Evolutionary conservation across 2,113 vertebrate species (phyloP), one percentile per base, ranked within the genome.

Genomic region (Pterocles gutturalis): DNA sequence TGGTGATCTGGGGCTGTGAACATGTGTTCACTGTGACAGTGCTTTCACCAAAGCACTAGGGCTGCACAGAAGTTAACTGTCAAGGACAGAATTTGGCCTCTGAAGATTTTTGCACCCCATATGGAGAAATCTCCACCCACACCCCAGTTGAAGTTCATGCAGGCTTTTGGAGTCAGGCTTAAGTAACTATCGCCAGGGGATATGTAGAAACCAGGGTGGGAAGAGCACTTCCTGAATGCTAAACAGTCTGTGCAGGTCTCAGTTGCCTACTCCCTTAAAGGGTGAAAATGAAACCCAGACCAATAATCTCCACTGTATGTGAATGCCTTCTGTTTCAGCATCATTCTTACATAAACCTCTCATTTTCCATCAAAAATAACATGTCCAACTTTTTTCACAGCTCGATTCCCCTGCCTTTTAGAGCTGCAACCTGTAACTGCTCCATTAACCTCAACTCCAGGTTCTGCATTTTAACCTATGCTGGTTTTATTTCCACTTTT

Each of bases 31-130:
- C 26, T 55, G 38, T 95, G 90, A 86, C 38, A 75, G 26, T 75
- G 4, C 69, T 69, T 93, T 82, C 80, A 69, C 70, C 88, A 81
- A 81, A 87, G 92, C 90, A n/a, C 31, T 46, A 29, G 82, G 75
- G 78, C 82, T 95, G 82, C 73, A 70, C 93, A 96, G 66, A 96
- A 95, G 89, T 94, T 89, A 89, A 89, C 92, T 87, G 81, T 87
- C 78, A 92, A 87, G 94, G 94, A 72, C 91, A 92, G 89, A 96
- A 95, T 91, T 82, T 94, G 97, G 97, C 94, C 94, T 91, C 89
- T 87, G 65, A 94, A 91, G 89, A 62, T 83, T 84, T 96, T 96
- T 95, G 66, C 95, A 95, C 15, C 70, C 91, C 94, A 90, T 93
- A 96, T 96, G 94, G 94, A 95, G 73, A 94, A 89, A 65, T 67